Evolutionary conservation across 2,888 invertebrate genomes (phyloP).

Genomic region (Orchesella flavescens): DNA sequence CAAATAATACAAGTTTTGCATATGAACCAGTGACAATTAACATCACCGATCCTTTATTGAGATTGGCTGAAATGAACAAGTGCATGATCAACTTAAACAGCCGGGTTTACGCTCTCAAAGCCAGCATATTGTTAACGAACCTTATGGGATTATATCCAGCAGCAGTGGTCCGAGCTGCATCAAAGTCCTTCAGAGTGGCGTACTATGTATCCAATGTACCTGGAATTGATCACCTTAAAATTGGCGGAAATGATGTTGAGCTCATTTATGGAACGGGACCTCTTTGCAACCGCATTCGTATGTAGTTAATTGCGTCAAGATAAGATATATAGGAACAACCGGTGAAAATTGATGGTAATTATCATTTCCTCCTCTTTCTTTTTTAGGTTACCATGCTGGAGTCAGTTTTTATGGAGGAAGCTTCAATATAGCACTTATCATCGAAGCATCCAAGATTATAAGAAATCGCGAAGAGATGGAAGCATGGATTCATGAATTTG

Average conservation of each 20-base stretch:
- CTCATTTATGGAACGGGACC: background rate
- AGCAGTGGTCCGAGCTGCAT: no score
- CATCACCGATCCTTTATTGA: background rate
- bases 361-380: background rate
- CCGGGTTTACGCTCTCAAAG: background rate
- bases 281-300: background rate
- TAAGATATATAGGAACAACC: no score
- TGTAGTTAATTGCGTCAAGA: no score
- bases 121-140: background rate
- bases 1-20: background rate
- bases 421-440: background rate
- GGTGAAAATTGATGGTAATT: no score
- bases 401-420: background rate
- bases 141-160: background rate
- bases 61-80: no score
- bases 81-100: background rate
- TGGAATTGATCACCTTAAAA: background rate
- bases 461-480: background rate
- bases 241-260: background rate
- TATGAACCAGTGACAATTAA: background rate
- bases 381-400: background rate
- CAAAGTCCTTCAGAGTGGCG: background rate
- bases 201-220: background rate
- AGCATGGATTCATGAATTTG: background rate
- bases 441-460: background rate